Base-by-base conservation (phyloP, 2,113 vertebrate species). In the Tympanuchus pallidicinctus region DNA sequence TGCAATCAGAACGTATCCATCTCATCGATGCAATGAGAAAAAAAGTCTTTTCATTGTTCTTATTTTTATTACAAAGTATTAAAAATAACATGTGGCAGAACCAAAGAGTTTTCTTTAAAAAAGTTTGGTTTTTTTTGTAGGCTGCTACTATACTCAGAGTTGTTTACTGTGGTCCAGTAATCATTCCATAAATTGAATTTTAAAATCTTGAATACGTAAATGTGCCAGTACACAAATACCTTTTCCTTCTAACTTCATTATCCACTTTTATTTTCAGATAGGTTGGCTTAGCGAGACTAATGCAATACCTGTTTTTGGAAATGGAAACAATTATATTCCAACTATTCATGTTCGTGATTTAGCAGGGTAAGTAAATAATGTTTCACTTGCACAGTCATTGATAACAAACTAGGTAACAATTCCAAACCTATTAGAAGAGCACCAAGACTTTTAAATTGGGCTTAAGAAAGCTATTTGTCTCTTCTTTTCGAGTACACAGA, bases 321-420 rank as follows among this genome's bases (percentile, higher is more conserved):
- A 98, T 1, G 99, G 99, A 76, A 94, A 67, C 12, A 99, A 99
- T 93, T 38, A 98, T 21, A 52, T 99, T 81, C 99, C 99, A 45
- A 97, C 97, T 5, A 99, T 99, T 97, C 99, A 99, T 73, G 75
- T 99, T 91, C 93, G 74, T 52, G 99, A 99, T 85, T 98, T 99
- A 75, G 98, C 99, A 59, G 97, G 95, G 99, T 99, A 82, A 94
- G 98, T 93, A 47, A 36, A 5, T 8, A n/a, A 22, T 17, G 10
- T 3, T 13, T 61, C 11, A 21, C 54, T n/a, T 22, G 5, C 24
- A 27, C 3, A 47, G 22, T n/a, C 38, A 34, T 7, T 80, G 38
- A 34, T 78, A 47, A 13, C 7, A 24, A 79, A 16, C 13, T 52
- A 77, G 48, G 22, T 42, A 40, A 63, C 12, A 95, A 89, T 42